phyloP scores from a whole-genome alignment of 2,888 invertebrate genomes.

The Rhagonycha fulva region DNA sequence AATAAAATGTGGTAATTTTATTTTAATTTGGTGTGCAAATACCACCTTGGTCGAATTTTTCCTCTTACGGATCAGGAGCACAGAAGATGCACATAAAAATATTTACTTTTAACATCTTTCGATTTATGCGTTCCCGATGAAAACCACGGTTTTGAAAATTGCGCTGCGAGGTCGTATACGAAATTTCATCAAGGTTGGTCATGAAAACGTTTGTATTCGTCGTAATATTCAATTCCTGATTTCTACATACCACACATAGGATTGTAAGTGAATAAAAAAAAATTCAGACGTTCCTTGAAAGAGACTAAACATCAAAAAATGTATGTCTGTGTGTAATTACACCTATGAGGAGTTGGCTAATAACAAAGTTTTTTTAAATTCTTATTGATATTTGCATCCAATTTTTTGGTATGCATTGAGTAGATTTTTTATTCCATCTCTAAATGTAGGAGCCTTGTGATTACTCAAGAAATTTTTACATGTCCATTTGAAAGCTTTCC shows the following conservation, averaged over 20 bases:
- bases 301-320: too few relatives aligned
- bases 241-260: too few relatives aligned
- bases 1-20: neutral
- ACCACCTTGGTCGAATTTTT: neutral
- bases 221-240: too few relatives aligned
- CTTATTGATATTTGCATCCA: too few relatives aligned
- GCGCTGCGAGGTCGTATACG: neutral
- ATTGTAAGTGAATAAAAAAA: too few relatives aligned
- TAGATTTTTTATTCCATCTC: too few relatives aligned
- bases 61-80: neutral
- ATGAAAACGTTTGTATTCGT: neutral
- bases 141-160: neutral
- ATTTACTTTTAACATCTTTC: neutral
- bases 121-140: neutral
- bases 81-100: neutral
- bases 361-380: too few relatives aligned
- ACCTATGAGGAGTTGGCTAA: constrained; percentile 34
- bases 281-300: too few relatives aligned
- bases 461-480: too few relatives aligned
- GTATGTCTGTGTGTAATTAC: constrained; percentile 13
- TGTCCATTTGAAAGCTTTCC: too few relatives aligned
- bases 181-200: neutral
- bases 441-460: too few relatives aligned
- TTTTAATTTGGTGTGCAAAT: neutral
- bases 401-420: too few relatives aligned